Evolutionary conservation across 2,797 vertebrate species (phyloP).

Genomic region (Huso huso): DNA sequence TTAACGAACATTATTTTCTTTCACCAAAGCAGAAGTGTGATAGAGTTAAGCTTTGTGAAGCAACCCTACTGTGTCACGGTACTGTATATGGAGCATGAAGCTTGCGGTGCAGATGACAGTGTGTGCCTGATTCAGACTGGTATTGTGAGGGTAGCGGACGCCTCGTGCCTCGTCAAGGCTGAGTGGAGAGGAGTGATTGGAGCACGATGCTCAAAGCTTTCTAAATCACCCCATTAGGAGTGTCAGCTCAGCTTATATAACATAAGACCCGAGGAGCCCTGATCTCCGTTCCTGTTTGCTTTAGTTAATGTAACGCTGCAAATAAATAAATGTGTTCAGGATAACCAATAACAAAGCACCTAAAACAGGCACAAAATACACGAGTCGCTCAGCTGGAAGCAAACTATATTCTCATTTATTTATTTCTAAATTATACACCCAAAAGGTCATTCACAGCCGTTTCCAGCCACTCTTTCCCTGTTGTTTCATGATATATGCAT

Average conservation of each 20-base stretch:
- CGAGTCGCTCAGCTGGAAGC: slow-evolving; percentile 6
- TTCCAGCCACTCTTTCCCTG: background rate
- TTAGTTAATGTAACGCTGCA: background rate
- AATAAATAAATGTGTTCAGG: background rate
- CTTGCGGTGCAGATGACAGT: background rate
- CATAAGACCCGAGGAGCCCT: background rate
- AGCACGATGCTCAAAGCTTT: background rate
- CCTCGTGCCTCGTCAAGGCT: background rate
- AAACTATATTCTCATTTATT: slow-evolving; percentile 7
- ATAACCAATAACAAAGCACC: slow-evolving; percentile 4
- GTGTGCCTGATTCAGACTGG: background rate
- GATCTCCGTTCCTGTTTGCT: background rate
- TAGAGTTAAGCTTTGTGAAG: too few relatives aligned
- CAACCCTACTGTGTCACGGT: too few relatives aligned
- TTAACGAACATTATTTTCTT: too few relatives aligned
- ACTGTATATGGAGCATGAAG: too few relatives aligned
- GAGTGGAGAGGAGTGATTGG: too few relatives aligned
- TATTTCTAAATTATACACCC: background rate
- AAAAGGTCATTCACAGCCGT: slow-evolving; percentile 1
- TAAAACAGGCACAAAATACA: background rate
- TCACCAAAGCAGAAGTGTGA: too few relatives aligned
- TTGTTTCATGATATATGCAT: background rate
- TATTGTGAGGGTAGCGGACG: background rate
- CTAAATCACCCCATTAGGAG: slow-evolving; percentile 7
- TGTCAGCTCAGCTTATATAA: background rate